Evolutionary conservation across 2,888 invertebrate genomes (phyloP), one percentile per base, ranked within the genome.

Genomic region (Cecidostiba fungosa): DNA sequence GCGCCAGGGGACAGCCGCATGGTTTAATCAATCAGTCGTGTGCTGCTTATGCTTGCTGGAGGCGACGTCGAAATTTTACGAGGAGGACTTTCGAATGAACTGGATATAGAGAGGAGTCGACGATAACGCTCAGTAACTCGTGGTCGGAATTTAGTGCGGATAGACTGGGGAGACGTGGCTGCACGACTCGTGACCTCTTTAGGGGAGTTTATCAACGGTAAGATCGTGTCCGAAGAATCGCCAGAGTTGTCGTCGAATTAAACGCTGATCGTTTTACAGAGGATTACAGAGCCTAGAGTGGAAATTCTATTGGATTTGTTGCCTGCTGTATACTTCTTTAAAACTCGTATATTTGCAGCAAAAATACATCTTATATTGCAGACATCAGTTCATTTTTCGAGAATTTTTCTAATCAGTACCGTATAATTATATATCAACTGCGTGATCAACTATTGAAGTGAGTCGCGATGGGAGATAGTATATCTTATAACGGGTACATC

Each of bases 11-110:
- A 23, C 36, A n/a, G 6, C 4, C 16, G n/a, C 19, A 29, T 1
- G 47, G 54, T 77, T 76, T 77, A 76, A 82, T 82, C 77, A 82
- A 82, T 77, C 82, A 77, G 69, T 29, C 29, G 47, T 1, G 36
- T 36, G 77, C 43, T 29, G 66, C 26, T 23, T 26, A 59, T 43
- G 43, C 39, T 43, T 3, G 8, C 8, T 3, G 19, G 6, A 23
- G 72, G 39, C 12, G 36, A 39, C 39, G 23, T n/a, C 8, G 23
- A 39, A 77, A 78, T 78, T 69, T 43, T 47, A 78, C 69, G 66
- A 69, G 5, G 29, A 66, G n/a, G 62, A 78, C 47, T 59, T 78
- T 29, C 16, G 36, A 39, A 50, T 36, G 59, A 54, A 6, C 14
- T 43, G 39, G 39, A 36, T 43, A 39, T 8, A 43, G 43, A 43